Percentiles rank a stretch among this genome's conserved stretches.
Conservation (phyloP, 1,140 invertebrate species). For the Lucilia cuprina region DNA sequence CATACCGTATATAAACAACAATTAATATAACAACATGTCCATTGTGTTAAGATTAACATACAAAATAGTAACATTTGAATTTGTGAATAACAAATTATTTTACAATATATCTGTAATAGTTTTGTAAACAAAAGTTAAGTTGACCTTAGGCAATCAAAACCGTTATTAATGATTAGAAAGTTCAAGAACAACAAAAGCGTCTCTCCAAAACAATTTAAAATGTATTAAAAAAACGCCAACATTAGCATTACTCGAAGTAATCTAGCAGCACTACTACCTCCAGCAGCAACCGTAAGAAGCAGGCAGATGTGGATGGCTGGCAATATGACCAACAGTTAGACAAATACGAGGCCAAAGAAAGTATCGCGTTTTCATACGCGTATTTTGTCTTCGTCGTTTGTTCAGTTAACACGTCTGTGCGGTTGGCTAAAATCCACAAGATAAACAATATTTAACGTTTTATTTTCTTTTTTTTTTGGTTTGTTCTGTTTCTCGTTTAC, state of each 20-base stretch:
- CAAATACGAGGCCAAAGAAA: constrained; percentile 61
- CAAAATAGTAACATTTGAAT: too few species aligned
- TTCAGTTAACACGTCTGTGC: constrained; percentile 57
- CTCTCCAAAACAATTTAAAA: not conserved
- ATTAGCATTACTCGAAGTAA: not conserved
- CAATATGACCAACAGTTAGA: constrained; percentile 32
- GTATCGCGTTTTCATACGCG: constrained; percentile 52
- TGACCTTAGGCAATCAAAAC: too few species aligned
- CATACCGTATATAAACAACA: too few species aligned
- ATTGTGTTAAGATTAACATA: too few species aligned
- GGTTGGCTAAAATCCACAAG: not conserved
- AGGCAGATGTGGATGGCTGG: constrained; percentile 37
- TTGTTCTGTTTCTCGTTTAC: not conserved
- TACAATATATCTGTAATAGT: too few species aligned
- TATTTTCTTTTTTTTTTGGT: not conserved
- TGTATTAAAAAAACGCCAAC: not conserved
- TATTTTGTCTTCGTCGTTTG: constrained; percentile 62
- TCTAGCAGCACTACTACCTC: not conserved
- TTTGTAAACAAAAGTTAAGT: too few species aligned
- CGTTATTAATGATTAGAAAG: too few species aligned
- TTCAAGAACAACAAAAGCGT: too few species aligned
- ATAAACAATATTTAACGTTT: not conserved
- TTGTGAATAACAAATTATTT: too few species aligned
- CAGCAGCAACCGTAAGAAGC: not conserved
- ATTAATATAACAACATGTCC: too few species aligned